Conservation (phyloP, 1,140 invertebrate genomes). For the Diorhabda elongata region DNA sequence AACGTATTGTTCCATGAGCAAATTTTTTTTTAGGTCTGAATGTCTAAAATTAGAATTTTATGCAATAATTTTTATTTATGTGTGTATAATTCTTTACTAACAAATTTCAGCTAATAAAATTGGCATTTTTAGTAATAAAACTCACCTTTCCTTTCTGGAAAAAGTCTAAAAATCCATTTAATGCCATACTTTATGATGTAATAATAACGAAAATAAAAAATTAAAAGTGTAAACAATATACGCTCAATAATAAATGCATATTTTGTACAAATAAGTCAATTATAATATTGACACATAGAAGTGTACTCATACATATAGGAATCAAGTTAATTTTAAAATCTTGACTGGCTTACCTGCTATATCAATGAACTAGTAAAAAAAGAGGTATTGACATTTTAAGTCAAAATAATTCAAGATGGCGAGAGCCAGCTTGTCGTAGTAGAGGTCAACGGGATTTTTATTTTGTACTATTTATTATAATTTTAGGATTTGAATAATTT, state of each 20-base stretch:
- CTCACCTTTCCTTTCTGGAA: conserved; percentile 77
- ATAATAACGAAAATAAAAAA: background rate
- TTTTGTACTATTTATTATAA: conserved; percentile 33
- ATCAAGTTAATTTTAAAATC: too few relatives aligned
- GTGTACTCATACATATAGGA: too few relatives aligned
- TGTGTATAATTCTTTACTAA: background rate
- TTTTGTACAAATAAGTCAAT: too few relatives aligned
- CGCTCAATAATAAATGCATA: too few relatives aligned
- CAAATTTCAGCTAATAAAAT: background rate
- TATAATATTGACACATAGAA: too few relatives aligned
- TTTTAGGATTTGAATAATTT: background rate
- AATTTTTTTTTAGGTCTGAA: conserved; percentile 89
- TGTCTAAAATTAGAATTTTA: conserved; percentile 57
- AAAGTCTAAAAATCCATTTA: conserved; percentile 72
- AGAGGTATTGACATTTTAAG: background rate
- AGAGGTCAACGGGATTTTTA: conserved; percentile 32
- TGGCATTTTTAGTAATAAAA: background rate
- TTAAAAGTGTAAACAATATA: conserved; percentile 8
- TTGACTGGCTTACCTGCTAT: too few relatives aligned
- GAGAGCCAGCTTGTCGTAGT: conserved; percentile 43
- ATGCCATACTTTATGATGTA: conserved; percentile 49
- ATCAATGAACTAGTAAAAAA: too few relatives aligned
- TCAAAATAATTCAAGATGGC: conserved; percentile 43
- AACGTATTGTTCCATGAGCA: conserved; percentile 83
- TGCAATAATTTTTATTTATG: background rate